A percentile compares a stretch with the other conserved stretches of the same genome.
These are phyloP conservation scores for Apodemia mormo DNA, from an alignment of 2,888 invertebrate genomes.

Conservation along the genomic window DNA sequence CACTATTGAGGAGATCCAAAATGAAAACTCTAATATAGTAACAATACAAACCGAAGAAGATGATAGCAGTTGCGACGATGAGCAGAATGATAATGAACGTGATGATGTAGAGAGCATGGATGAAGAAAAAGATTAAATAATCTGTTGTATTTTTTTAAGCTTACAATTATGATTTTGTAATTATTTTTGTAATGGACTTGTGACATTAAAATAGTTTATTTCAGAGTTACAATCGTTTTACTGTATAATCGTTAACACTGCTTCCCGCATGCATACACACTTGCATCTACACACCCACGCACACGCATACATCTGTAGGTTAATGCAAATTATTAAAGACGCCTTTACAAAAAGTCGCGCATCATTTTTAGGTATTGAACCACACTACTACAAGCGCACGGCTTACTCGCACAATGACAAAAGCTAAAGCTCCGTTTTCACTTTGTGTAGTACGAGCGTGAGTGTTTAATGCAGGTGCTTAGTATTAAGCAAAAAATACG, in stretches of 20 bases:
- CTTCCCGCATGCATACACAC: not conserved
- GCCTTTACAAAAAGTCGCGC: no score
- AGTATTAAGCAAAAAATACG: no score
- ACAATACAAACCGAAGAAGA: not conserved
- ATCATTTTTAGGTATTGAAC: no score
- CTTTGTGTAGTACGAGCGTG: no score
- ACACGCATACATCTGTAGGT: no score
- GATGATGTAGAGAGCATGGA: not conserved
- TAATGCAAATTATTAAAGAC: no score
- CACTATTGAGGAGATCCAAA: not conserved
- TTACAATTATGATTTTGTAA: conserved; percentile 11
- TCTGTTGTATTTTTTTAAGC: not conserved
- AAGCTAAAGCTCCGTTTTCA: no score
- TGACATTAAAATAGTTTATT: conserved; percentile 7
- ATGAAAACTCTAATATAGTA: not conserved
- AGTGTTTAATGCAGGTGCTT: no score
- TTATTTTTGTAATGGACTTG: not conserved
- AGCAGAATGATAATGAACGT: not conserved
- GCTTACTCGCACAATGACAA: no score
- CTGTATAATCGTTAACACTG: not conserved
- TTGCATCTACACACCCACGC: not conserved
- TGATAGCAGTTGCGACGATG: not conserved
- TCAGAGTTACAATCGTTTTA: not conserved
- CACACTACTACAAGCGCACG: no score
- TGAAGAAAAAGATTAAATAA: not conserved